Evolutionary conservation across 23 tunicate genomes (phyloP), one percentile per base, ranked within the genome.

Genomic region (Clavelina lepadiformis): DNA sequence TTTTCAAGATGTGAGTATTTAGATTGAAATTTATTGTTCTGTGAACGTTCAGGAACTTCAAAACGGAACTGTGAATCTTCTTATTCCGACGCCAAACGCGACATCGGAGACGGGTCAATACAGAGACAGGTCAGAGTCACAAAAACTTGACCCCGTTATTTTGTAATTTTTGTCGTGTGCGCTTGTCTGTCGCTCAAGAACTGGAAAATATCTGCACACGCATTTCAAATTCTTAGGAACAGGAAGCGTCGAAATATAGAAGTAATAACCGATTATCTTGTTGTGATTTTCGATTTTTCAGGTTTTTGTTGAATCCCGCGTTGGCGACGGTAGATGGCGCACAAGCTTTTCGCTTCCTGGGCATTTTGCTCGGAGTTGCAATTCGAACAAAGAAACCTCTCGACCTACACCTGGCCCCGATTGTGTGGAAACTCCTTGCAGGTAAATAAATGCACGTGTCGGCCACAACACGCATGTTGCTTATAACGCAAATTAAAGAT

Each of bases 341-440:
- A 0, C 67, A 77, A 22, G 46, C 72, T 23, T 86, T 72, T 63
- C 72, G 76, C 23, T 86, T 86, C 58, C 77, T 86, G 52, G 95
- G 95, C 5, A 78, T 86, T 37, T 31, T 86, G 66, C 55, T 91
- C 28, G 98, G 98, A 18, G 98, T 91, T 38, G 98, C 98, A 11
- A 72, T 91, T 19, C 67, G 98, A 28, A 83, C 98, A 29, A 91
- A 91, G 73, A 91, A 91, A 72, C 98, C 98, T 3, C 86, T 91
- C 6, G 95, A 80, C 32, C 61, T 80, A 3, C 88, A 86, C 66
- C 88, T 86, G 4, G 87, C 88, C 7, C 86, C 88, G 8, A 20
- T 80, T n/a, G 50, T 86, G 61, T 86, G 87, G 88, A 79, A 80
- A 37, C 71, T 74, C 1, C 51, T 74, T 1, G 80, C 80, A 4